Conservation (phyloP, 2,888 invertebrate genomes). For the Iphiclides podalirius region DNA sequence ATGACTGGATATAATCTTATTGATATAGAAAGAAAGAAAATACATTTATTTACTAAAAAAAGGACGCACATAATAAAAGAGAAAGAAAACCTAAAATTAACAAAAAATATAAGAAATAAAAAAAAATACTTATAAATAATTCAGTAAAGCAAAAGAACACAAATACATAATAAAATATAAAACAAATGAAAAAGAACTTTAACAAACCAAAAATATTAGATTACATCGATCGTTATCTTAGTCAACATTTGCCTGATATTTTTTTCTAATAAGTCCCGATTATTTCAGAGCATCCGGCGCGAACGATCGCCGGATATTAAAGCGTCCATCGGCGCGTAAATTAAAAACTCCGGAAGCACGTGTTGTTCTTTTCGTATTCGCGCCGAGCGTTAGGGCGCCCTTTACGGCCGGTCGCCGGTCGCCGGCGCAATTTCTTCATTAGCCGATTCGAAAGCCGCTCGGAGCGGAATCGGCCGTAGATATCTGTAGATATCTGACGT, state of each 20-base stretch:
- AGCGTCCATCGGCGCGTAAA: conserved; percentile 31
- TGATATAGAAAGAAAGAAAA: too few relatives aligned
- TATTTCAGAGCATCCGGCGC: conserved; percentile 9
- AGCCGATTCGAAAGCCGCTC: background rate
- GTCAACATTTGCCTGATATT: too few relatives aligned
- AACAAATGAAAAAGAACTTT: too few relatives aligned
- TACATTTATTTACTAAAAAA: too few relatives aligned
- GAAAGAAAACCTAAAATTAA: too few relatives aligned
- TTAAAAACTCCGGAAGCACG: conserved; percentile 36
- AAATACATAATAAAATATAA: too few relatives aligned
- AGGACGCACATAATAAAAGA: too few relatives aligned
- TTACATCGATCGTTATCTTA: background rate
- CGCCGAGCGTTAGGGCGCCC: conserved; percentile 18
- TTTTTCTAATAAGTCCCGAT: conserved; percentile 18
- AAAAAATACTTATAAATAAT: too few relatives aligned
- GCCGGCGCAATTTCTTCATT: conserved; percentile 17
- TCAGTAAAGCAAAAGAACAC: too few relatives aligned
- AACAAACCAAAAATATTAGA: background rate
- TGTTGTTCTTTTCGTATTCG: conserved; percentile 51
- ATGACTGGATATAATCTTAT: too few relatives aligned
- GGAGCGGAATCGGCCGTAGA: background rate
- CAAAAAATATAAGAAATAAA: too few relatives aligned
- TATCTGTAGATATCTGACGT: background rate
- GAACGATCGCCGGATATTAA: conserved; percentile 28
- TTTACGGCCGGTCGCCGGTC: conserved; percentile 15